Conservation (phyloP, 2,113 vertebrate species). For the Perccottus glenii region DNA sequence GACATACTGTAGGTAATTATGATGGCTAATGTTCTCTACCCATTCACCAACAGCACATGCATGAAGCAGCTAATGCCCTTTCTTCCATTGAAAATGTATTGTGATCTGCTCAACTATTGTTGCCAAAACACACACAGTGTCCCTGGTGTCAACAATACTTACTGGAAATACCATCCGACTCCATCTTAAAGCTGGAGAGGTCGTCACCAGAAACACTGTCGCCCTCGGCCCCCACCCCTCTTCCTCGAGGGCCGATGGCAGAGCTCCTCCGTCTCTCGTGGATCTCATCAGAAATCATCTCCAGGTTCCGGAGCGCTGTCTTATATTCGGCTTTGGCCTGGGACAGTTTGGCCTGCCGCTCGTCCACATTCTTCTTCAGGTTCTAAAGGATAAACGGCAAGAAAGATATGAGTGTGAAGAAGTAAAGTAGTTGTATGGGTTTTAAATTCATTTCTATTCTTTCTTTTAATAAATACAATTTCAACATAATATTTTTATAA, state of each 20-base stretch:
- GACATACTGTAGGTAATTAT: too few relatives aligned
- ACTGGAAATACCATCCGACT: conserved; percentile 89
- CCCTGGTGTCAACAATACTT: conserved; percentile 65
- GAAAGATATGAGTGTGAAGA: neutral
- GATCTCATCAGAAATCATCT: conserved; percentile 97
- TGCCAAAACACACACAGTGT: too few relatives aligned
- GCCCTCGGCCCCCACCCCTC: conserved; percentile 91
- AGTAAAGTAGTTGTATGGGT: too few relatives aligned
- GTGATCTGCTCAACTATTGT: too few relatives aligned
- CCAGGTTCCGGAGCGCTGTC: conserved; percentile 91
- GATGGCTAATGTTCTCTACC: too few relatives aligned
- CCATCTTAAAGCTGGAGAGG: conserved; percentile 78
- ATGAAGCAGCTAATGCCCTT: too few relatives aligned
- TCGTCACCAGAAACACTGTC: conserved; percentile 79
- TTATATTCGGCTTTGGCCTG: conserved; percentile 93
- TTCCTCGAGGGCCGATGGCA: conserved; percentile 88
- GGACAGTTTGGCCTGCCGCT: conserved; percentile 90
- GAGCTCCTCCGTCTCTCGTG: conserved; percentile 87
- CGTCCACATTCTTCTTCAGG: conserved; percentile 93
- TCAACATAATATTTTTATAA: too few relatives aligned
- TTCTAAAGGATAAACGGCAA: conserved; percentile 74
- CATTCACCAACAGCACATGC: too few relatives aligned
- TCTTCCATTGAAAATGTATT: too few relatives aligned
- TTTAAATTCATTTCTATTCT: too few relatives aligned
- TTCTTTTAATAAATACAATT: too few relatives aligned